Base-by-base conservation (phyloP, 2,113 vertebrate species). In the Colossoma macropomum region DNA sequence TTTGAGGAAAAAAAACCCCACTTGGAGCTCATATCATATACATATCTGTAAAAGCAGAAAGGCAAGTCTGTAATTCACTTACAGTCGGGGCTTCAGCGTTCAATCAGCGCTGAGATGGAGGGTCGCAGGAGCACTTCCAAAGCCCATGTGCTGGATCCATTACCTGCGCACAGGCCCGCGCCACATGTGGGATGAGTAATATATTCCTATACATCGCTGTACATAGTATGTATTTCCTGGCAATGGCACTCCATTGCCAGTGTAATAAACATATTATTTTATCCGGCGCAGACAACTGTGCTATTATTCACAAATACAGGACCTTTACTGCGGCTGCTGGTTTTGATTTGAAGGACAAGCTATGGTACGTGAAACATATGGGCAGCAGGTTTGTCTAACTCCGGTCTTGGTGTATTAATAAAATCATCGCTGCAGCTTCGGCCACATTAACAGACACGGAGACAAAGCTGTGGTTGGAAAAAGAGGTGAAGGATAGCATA, bases 191-290 rank as follows among this genome's bases (percentile, higher is more conserved):
- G 73, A 86, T 86, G 86, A 88, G 81, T 86, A 90, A 90, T 87
- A 86, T 87, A 85, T 85, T 90, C 85, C 89, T 88, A 85, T 85
- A 87, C 86, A 86, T 86, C 60, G 83, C 83, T 77, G 80, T 88
- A 83, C 81, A 88, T 86, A 87, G 83, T 87, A 78, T 81, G 84
- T 84, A 83, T 86, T 87, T 88, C 84, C 84, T 90, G 89, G 89
- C 87, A 87, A 82, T 76, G 85, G 79, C 87, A 84, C 87, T 85
- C 84, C 60, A 87, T 85, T 87, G 89, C 86, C 86, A 88, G 81
- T 82, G 84, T 76, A 90, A 90, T 90, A 90, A 88, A 90, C 79
- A 87, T 88, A 87, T 87, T 88, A 87, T 90, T 86, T 80, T 87
- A 82, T 66, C 65, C 85, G 50, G 72, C 69, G 63, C 74, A 85